These are phyloP conservation scores for Bovichtus variegatus DNA, from an alignment of 2,797 vertebrate genomes.

Conservation along the genomic window DNA sequence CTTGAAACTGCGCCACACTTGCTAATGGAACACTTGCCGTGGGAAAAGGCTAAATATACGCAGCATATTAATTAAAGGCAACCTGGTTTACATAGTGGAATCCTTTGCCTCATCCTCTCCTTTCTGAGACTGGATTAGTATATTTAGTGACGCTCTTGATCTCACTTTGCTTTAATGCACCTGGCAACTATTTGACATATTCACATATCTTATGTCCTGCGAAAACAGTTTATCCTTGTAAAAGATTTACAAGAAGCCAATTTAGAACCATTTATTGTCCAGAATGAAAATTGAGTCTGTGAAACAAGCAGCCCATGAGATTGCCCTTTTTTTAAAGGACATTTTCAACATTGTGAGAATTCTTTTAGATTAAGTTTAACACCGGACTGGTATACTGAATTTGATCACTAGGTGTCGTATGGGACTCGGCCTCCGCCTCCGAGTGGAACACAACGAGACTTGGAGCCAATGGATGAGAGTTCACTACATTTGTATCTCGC, in stretches of 20 bases:
- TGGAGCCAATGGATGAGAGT: no score
- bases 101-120: neutral
- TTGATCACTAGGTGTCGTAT: no score
- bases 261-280: neutral
- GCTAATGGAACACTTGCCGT: neutral
- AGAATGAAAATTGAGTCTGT: neutral
- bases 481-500: no score
- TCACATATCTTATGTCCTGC: neutral
- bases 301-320: neutral
- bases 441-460: no score
- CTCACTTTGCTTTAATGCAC: neutral
- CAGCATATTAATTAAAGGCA: conserved; percentile 1
- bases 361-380: no score
- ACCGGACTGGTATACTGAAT: no score
- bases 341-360: neutral
- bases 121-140: neutral
- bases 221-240: neutral
- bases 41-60: conserved; percentile 7
- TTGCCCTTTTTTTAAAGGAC: neutral
- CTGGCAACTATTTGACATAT: neutral
- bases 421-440: no score
- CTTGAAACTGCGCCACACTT: neutral
- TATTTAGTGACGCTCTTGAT: neutral
- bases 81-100: conserved; percentile 1
- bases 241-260: neutral